Base-by-base conservation (phyloP, 37 sponge, comb jelly and placozoan genomes). In the Diacarnus erythraeanus region DNA sequence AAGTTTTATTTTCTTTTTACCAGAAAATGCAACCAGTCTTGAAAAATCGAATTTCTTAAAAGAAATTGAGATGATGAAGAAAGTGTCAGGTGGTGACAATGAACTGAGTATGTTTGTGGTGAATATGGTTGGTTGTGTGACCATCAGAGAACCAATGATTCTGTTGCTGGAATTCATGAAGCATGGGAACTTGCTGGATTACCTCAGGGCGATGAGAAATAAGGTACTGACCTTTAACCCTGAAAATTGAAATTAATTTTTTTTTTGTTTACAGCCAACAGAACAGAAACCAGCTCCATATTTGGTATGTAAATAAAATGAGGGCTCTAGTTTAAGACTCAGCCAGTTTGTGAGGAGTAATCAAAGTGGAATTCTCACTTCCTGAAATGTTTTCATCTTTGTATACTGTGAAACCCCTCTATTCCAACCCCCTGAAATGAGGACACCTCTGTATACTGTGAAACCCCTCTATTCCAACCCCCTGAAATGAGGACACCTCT, bases 1-100 rank as follows among this genome's bases (percentile, higher is more conserved):
- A 2, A 22, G 57, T 10, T 35, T 75, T 15, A 70, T 58, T 29
- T 47, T 20, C 22, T 36, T 60, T 0, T 35, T 0, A 47, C 21
- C 69, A 84, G 89, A 42, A 12, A 74, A 44, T 69, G 64, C 80
- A 18, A 37, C 39, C 2, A 54, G 74, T 23, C 72, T 71, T 34
- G 64, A 77, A 69, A 83, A 89, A 43, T n/a, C 35, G 26, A 73
- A 73, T 56, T 91, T 91, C 37, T 38, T 87, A 54, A 87, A 86
- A 38, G 88, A 91, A 80, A 87, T 86, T 4, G 84, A 83, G 26
- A 83, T 82, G 72, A 91, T 91, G 92, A 91, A 91, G 84, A 86
- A 44, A 40, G 83, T 91, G 18, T 72, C 92, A 4, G 34, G 33
- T 22, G 60, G 69, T 23, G 71, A 74, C 30, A 80, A 75, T 37